A percentile compares a stretch with the other conserved stretches of the same genome.
Conservation (phyloP, 2,113 vertebrate species). For the Melanocharis versteri region DNA sequence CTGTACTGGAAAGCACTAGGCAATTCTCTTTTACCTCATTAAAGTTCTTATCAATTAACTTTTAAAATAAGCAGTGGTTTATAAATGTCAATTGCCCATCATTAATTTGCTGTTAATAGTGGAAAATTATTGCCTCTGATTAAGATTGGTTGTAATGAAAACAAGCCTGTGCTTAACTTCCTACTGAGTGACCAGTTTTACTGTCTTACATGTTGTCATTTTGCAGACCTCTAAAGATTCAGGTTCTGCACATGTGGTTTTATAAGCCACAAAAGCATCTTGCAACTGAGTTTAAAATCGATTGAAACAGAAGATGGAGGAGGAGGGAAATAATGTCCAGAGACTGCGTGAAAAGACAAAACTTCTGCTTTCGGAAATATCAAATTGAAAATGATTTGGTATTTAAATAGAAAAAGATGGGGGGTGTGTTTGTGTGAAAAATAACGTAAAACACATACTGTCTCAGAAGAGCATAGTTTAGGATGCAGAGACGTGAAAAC, state of each 20-base stretch:
- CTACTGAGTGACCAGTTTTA: neutral
- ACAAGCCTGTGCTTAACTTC: neutral
- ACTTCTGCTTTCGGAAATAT: neutral
- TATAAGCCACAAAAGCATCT: neutral
- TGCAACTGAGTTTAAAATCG: neutral
- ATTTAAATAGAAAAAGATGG: neutral
- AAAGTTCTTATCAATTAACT: neutral
- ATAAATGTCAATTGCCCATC: neutral
- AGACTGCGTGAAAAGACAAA: neutral
- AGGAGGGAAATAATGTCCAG: neutral
- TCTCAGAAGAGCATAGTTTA: neutral
- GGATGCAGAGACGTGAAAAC: neutral
- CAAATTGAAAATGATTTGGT: neutral
- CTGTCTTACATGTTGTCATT: neutral
- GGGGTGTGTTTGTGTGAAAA: neutral
- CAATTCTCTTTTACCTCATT: neutral
- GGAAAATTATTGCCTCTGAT: neutral
- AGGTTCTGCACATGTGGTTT: neutral
- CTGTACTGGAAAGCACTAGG: neutral
- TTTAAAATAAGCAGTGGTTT: neutral
- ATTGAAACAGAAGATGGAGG: neutral
- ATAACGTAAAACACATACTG: neutral
- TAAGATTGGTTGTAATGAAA: neutral
- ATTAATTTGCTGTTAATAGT: neutral
- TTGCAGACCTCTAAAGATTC: neutral